Evolutionary conservation across 2,797 vertebrate species (phyloP).

Genomic region (Dicrostonyx torquatus): DNA sequence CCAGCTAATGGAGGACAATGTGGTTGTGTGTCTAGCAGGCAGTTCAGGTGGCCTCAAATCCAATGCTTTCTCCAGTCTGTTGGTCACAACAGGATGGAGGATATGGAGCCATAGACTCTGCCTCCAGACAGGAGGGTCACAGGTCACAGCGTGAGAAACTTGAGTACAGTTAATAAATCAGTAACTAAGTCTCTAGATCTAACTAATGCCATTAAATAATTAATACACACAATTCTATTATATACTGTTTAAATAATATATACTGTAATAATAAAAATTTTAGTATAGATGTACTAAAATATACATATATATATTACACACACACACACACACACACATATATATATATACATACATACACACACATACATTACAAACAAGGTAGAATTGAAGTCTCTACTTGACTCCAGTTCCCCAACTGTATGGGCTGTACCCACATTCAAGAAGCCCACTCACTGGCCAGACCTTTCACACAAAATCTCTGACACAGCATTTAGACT

Average conservation of each 20-base stretch:
- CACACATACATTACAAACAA: not conserved
- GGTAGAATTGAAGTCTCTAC: not conserved
- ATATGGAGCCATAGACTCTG: not conserved
- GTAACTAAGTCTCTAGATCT: not conserved
- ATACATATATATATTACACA: not conserved
- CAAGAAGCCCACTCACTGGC: not conserved
- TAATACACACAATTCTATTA: not conserved
- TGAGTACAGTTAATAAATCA: not conserved
- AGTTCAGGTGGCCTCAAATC: not conserved
- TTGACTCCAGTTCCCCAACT: not conserved
- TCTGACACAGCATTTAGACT: not conserved
- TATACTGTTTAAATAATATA: not conserved
- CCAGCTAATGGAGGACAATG: not conserved
- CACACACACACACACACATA: too few species aligned
- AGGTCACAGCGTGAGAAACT: not conserved
- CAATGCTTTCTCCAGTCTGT: not conserved
- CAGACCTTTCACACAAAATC: accelerated
- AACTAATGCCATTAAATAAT: not conserved
- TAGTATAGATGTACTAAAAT: not conserved
- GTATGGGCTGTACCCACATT: too few species aligned
- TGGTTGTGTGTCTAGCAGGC: not conserved
- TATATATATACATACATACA: not conserved
- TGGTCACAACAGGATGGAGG: not conserved
- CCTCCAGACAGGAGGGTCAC: not conserved
- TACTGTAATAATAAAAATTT: not conserved